Evolutionary conservation across 1,140 invertebrate species (phyloP), one percentile per base, ranked within the genome.

Genomic region (Drosophila biarmipes): DNA sequence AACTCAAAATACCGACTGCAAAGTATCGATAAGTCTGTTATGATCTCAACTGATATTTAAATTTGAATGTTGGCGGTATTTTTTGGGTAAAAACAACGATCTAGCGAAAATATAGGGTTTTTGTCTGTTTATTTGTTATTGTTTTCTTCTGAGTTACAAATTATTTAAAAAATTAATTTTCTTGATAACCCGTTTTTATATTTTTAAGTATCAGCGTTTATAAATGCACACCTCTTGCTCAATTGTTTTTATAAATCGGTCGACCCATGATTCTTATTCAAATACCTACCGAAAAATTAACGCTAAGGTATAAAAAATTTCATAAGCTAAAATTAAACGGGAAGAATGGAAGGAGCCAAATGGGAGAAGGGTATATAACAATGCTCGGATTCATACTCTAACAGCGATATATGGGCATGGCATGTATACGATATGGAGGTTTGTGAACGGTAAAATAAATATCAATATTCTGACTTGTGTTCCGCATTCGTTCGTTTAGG

Each of bases 401-500:
- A 63, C 55, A 48, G 56, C 24, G 40, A 10, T 37, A 14, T 58
- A 46, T 56, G 46, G 49, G 53, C 48, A 62, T 55, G 42, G 54
- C 78, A 58, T 57, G 48, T 52, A 52, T 63, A 34, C 49, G 64
- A 21, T 15, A 17, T 54, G 45, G 27, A 38, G 27, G 27, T 27
- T 17, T n/a, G 27, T 38, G 48, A 55, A 27, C 49, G 24, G 21
- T 31, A 48, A 40, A 56, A 73, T 67, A 78, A 87, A 86, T 86
- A 87, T 87, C 73, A 81, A 63, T 84, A 8, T 84, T 51, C 63
- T 54, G 40, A 14, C 29, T 58, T 66, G 46, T 48, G 48, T 58
- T 75, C 46, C 34, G 52, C 49, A 49, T 53, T 68, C 51, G 38
- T 68, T 73, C 43, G 29, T 52, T 59, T 63, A 58, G 58, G 55